These are phyloP conservation scores for Pristis pectinata DNA, from an alignment of 2,797 vertebrate genomes.

Conservation along the genomic window DNA sequence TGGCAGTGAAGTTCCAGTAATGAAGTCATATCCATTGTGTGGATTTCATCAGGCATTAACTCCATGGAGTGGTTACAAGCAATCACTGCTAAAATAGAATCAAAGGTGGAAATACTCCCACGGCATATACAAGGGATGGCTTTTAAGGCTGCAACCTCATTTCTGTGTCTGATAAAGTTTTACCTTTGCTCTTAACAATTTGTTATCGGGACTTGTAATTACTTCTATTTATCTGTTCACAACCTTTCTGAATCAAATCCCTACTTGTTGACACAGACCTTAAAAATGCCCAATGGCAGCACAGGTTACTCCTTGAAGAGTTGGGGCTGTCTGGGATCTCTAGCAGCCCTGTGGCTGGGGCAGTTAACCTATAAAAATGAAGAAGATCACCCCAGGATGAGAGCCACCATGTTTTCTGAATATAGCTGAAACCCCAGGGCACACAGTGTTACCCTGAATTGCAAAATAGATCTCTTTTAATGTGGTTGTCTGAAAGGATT, in stretches of 20 bases:
- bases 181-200: neutral
- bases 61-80: neutral
- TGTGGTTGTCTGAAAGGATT: constrained; percentile 13
- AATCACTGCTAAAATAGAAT: neutral
- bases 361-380: no score
- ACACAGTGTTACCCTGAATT: neutral
- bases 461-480: neutral
- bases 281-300: no score
- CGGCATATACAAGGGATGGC: neutral
- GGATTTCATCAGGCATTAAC: neutral
- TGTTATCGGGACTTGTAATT: neutral
- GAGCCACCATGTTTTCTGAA: no score
- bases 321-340: no score
- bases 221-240: neutral
- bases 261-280: neutral
- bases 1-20: neutral
- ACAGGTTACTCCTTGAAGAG: no score
- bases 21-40: neutral
- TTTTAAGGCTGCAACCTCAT: neutral
- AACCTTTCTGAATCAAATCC: neutral
- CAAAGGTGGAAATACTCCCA: neutral
- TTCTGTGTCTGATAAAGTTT: neutral
- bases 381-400: no score
- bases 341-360: no score
- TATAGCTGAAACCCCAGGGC: neutral